phyloP scores from a whole-genome alignment of 1,140 invertebrate species.

The Chironomus striatipennis region DNA sequence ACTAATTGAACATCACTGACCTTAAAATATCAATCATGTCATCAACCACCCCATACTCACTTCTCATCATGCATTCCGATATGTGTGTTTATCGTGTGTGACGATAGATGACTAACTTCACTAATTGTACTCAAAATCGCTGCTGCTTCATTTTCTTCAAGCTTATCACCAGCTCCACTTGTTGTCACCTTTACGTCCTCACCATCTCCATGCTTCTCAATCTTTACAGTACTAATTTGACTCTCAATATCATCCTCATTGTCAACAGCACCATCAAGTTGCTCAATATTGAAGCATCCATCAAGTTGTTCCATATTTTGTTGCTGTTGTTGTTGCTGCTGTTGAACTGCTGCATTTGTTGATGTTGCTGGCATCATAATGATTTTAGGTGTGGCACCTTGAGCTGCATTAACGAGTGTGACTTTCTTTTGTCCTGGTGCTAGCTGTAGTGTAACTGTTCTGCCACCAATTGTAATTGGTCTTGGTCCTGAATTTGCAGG shows the following conservation, averaged over 20 bases:
- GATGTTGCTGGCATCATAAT: constrained; percentile 34
- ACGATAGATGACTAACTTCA: neutral
- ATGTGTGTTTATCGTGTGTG: neutral
- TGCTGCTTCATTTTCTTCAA: constrained; percentile 14
- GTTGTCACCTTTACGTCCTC: neutral
- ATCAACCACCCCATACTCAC: no score
- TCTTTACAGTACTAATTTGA: constrained; percentile 19
- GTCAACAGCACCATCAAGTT: constrained; percentile 24
- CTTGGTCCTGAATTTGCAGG: constrained; percentile 41
- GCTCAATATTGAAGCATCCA: constrained; percentile 17
- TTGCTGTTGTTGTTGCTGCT: constrained; percentile 40
- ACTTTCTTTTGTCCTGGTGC: constrained; percentile 49
- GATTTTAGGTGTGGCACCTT: constrained; percentile 33
- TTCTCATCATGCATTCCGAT: constrained; percentile 10
- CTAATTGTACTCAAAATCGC: neutral
- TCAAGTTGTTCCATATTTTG: neutral
- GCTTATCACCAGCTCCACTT: neutral
- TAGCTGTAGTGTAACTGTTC: constrained; percentile 59
- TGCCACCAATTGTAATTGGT: constrained; percentile 55
- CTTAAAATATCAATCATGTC: no score
- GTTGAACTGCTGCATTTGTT: constrained; percentile 27
- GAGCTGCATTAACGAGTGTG: constrained; percentile 46
- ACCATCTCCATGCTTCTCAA: constrained; percentile 13
- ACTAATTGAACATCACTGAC: no score
- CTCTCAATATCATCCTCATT: constrained; percentile 16